Base-by-base conservation (phyloP, 53 echinoderm and acorn worm species). In the Mesocentrotus franciscanus region DNA sequence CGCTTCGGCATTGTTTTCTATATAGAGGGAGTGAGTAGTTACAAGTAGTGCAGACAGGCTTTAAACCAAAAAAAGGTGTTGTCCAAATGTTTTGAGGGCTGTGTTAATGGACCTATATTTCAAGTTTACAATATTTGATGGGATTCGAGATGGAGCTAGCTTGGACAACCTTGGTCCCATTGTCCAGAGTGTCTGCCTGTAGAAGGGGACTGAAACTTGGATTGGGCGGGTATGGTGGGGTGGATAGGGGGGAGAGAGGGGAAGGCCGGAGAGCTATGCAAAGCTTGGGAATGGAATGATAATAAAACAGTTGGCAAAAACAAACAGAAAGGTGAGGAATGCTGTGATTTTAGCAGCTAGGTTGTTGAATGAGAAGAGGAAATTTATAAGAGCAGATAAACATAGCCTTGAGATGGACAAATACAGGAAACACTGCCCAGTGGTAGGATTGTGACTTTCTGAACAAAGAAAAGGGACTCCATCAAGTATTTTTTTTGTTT, bases 311-410 rank as follows among this genome's bases (percentile, higher is more conserved):
- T 64, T 30, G 91, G 91, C 32, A 34, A 61, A 91, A 91, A 91
- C 91, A 91, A 91, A 91, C 68, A 91, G 91, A 91, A 91, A 91
- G 26, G 36, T 16, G 26, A 57, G 36, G 91, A 91, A 91, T 61
- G 91, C 62, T 91, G 91, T 91, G 91, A 64, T 56, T 66, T 91
- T 66, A 91, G 66, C 33, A 87, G 87, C 87, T 29, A n/a, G 57
- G 59, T 59, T 58, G 87, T 58, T 59, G 87, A 87, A 87, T 87
- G 87, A 87, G 87, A 58, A 87, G 87, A 29, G 58, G n/a, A 87
- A 58, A 87, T 13, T 75, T 57, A 0, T 87, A 87, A 87, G 87
- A 87, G 12, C 26, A 57, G 87, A 27, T 57, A 85, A 87, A 58
- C 87, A 87, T 87, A 26, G n/a, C 58, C 58, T 87, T 57, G 11